A percentile compares a stretch with the other conserved stretches of the same genome.
Conservation (phyloP, 2,113 vertebrate species). For the Fregetta grallaria region DNA sequence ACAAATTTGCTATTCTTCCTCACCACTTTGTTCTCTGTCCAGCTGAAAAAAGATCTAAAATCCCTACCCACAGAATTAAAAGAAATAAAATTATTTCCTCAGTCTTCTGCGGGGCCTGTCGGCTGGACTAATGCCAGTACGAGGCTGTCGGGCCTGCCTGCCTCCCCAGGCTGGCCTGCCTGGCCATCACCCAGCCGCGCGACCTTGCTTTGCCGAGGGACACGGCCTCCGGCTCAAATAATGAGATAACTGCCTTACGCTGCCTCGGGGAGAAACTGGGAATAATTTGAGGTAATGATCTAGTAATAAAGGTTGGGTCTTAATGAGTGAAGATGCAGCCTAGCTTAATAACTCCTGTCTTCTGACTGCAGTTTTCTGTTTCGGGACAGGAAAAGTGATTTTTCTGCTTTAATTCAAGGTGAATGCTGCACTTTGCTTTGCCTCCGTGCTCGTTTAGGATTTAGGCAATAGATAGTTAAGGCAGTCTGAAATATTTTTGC, state of each 20-base stretch:
- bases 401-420: neutral
- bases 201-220: neutral
- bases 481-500: neutral
- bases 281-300: neutral
- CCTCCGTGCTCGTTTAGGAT: neutral
- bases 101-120: accelerated
- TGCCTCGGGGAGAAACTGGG: neutral
- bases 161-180: neutral
- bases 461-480: neutral
- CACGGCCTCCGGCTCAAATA: neutral
- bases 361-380: neutral
- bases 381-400: neutral
- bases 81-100: neutral
- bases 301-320: neutral
- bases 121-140: accelerated
- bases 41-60: neutral
- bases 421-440: neutral
- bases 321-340: neutral
- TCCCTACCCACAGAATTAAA: neutral
- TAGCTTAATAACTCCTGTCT: neutral
- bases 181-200: accelerated
- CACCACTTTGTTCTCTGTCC: neutral
- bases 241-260: accelerated
- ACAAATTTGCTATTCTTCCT: neutral
- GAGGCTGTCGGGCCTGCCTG: accelerated